Base-by-base conservation (phyloP, 2,888 invertebrate species). In the Opisthograptis luteolata region DNA sequence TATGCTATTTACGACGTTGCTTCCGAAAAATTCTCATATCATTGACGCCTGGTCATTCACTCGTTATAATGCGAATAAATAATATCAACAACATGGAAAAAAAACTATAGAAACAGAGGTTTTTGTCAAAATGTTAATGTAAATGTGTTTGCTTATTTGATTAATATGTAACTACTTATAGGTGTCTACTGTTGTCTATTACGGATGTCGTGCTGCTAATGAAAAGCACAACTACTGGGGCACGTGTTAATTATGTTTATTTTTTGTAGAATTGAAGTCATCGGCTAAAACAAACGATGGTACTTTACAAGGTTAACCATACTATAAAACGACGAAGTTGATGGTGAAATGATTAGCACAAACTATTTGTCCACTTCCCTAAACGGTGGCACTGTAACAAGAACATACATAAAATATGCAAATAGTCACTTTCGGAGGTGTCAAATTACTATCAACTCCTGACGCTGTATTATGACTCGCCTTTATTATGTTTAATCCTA, bases 201-300 rank as follows among this genome's bases (percentile, higher is more conserved):
- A 48, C 61, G 58, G 54, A 61, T 59, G 43, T 48, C n/a, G 34
- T 8, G 24, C 36, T 12, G 53, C 51, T 50, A 62, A 62, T 52
- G 35, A 50, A 47, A 15, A 34, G 41, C 12, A 48, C 39, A 39
- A 46, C 37, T n/a, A 27, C 14, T 28, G 17, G 13, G 28, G 15
- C 8, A 15, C 17, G 50, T 56, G 43, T 6, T 54, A 55, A 56
- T 46, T 40, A 39, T 45, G 17, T 48, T 19, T 36, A 54, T 50
- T 58, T 48, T 24, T 20, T 39, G 37, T 42, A 31, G 24, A 32
- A 27, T 34, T 48, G 28, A 37, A 37, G 42, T 20, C 31, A 28
- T 20, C 10, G 24, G 13, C 17, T 31, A 34, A 34, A 40, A 34
- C 27, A 20, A 19, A 45, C 15, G 14, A 15, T n/a, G n/a, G 34